phyloP scores from a whole-genome alignment of 2,113 vertebrate genomes.

The Ifrita kowaldi region DNA sequence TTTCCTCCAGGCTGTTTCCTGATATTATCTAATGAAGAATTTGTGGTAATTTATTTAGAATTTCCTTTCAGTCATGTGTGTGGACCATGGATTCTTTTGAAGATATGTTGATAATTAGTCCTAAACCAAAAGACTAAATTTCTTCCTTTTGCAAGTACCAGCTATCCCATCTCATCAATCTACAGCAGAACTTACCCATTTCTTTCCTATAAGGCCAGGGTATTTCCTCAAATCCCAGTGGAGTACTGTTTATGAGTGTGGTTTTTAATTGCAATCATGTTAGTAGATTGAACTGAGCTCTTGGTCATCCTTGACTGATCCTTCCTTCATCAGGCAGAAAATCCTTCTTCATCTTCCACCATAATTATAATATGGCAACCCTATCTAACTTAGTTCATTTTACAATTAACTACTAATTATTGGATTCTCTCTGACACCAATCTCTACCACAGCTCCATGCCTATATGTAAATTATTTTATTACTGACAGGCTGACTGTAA shows the following conservation, averaged over 20 bases:
- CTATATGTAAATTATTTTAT: not conserved
- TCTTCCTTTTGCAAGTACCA: conserved; percentile 9
- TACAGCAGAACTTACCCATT: not conserved
- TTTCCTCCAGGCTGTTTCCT: not conserved
- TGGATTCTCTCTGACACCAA: not conserved
- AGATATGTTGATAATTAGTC: not conserved
- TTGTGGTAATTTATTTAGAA: not conserved
- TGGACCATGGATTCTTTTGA: not conserved
- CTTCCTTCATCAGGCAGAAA: not conserved
- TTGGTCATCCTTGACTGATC: conserved; percentile 35
- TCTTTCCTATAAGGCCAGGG: not conserved
- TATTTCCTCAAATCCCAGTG: not conserved
- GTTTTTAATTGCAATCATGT: not conserved
- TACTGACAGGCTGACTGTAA: not conserved
- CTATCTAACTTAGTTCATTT: not conserved
- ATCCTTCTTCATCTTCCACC: not conserved
- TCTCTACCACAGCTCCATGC: not conserved
- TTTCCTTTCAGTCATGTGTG: not conserved
- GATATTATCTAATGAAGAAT: not conserved
- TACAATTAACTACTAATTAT: not conserved
- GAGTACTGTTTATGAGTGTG: not conserved
- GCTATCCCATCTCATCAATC: not conserved
- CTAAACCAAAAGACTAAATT: not conserved
- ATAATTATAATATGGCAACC: not conserved
- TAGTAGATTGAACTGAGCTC: not conserved